Percentiles rank a stretch among this genome's conserved stretches.
Conservation (phyloP, 2,113 vertebrate species). For the Gavialis gangeticus region DNA sequence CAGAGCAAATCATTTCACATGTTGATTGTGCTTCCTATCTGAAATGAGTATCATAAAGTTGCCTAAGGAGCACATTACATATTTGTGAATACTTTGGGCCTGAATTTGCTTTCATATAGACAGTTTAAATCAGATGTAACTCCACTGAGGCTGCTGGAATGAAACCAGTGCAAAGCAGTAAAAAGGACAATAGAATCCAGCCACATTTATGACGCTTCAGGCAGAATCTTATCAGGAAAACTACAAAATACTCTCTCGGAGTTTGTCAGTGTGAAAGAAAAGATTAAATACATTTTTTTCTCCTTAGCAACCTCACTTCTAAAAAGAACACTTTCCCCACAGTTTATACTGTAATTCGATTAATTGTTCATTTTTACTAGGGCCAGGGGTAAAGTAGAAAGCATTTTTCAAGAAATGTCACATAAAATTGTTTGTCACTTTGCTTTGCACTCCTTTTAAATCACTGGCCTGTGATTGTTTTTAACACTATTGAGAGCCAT, state of each 20-base stretch:
- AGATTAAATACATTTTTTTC: conserved; percentile 25
- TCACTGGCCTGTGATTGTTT: not conserved
- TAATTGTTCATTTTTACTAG: not conserved
- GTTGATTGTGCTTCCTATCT: not conserved
- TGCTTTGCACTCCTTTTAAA: not conserved
- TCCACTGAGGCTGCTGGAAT: not conserved
- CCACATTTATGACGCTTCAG: not conserved
- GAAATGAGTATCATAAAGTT: rapidly evolving
- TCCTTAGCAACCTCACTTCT: not conserved
- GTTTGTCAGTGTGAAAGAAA: conserved; percentile 10
- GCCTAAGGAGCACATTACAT: not conserved
- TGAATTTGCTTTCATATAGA: not conserved
- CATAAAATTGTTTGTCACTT: not conserved
- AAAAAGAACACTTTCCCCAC: not conserved
- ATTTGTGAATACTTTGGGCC: not conserved
- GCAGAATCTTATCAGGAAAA: not conserved
- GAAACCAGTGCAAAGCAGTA: not conserved
- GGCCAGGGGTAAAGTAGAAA: not conserved
- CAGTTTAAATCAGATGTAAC: not conserved
- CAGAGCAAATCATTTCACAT: not conserved
- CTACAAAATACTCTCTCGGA: not conserved
- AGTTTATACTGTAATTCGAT: not conserved
- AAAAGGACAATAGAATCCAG: not conserved
- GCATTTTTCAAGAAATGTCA: not conserved
- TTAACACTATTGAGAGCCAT: too few relatives aligned